Evolutionary conservation across 2,888 invertebrate genomes (phyloP), one percentile per base, ranked within the genome.

Genomic region (Rhogogaster chlorosoma): DNA sequence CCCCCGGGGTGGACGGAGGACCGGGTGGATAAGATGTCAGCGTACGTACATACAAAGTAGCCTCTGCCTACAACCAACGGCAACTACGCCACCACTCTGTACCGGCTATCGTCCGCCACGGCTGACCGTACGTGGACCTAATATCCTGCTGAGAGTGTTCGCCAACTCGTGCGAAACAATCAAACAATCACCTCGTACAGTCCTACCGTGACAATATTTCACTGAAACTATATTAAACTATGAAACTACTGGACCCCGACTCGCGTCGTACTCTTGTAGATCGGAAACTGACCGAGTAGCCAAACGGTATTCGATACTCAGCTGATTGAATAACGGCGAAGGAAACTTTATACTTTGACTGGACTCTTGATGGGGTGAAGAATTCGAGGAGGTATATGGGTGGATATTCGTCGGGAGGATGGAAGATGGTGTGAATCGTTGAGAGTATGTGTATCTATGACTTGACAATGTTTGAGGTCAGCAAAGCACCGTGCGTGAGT

Each of bases 31-130:
- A 92, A 92, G 92, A 92, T 92, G 92, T 92, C 92, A 91, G 93
- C 92, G 90, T 93, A 93, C 92, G 93, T 93, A 93, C 93, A 93
- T 92, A 93, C 92, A 93, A 93, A 93, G 92, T 93, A 93, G 93
- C 92, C 91, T 89, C 88, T 87, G 85, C 87, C 86, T 85, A 83
- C 57, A 26, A 83, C 83, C 45, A 38, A 67, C 42, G 67, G 45
- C 83, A 83, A 32, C 83, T 42, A 64, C 49, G 83, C 32, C 83
- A 38, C 80, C 61, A n/a, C n/a, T 61, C 26, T 49, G 49, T 49
- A 77, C 77, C 77, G 32, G 53, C 26, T 53, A 77, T 53, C 77
- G 77, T 77, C 49, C 77, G 38, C 32, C 80, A 22, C 80, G 80
- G 80, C 80, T 80, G 80, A 57, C 61, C 80, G 49, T 80, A 36